Percentiles rank a stretch among this genome's conserved stretches.
Evolutionary conservation across 2,113 vertebrate genomes (phyloP).

Genomic region (Corythornis madagascariensis): DNA sequence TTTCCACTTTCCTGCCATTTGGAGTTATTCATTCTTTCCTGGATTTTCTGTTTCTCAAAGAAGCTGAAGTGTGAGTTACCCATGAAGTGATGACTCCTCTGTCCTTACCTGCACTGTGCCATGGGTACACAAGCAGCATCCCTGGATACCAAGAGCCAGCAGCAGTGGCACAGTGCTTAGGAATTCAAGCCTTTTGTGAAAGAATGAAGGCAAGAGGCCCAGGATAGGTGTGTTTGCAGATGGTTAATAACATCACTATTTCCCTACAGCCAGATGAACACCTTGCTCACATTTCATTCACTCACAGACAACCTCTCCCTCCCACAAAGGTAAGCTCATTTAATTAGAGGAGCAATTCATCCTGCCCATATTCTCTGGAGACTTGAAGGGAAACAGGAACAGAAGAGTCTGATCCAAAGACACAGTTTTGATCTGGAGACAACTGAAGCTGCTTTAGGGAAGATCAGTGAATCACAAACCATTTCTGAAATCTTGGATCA

Average conservation of each 20-base stretch:
- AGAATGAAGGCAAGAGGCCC: background rate
- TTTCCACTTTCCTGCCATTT: constrained; percentile 18
- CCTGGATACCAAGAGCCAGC: background rate
- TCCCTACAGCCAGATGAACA: background rate
- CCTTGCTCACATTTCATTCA: background rate
- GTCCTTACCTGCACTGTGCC: background rate
- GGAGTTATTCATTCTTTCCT: background rate
- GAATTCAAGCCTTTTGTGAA: background rate
- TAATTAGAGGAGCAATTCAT: background rate
- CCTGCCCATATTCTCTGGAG: background rate
- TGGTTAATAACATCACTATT: background rate
- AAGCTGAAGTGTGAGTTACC: background rate
- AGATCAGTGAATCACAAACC: background rate
- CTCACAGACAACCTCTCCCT: background rate
- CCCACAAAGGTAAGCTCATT: background rate
- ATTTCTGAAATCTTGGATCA: background rate
- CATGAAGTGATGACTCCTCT: background rate
- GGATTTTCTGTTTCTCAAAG: constrained; percentile 7
- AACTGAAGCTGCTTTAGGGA: background rate
- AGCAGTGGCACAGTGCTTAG: background rate
- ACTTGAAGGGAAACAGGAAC: background rate
- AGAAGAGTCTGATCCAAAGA: background rate
- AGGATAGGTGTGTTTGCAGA: background rate
- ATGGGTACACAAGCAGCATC: background rate
- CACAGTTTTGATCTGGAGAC: background rate